These are phyloP conservation scores for Cyphomyrus plagiostoma DNA, from an alignment of 2,113 vertebrate genomes.

Conservation along the genomic window DNA sequence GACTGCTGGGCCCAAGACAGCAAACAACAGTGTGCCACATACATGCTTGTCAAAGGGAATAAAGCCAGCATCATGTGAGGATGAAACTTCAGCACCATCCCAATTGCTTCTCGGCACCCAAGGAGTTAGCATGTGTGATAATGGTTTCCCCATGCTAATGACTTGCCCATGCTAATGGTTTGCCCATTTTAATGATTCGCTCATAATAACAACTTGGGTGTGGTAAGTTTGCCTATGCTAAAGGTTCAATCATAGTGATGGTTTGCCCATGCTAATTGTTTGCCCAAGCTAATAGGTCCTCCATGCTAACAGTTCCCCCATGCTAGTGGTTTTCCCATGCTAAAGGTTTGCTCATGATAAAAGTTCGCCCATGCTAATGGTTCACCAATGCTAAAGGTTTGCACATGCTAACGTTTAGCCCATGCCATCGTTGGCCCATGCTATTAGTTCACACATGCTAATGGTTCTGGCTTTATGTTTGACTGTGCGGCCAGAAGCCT, in stretches of 20 bases:
- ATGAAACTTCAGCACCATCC: not conserved
- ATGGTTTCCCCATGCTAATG: not conserved
- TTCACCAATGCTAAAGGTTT: too few species aligned
- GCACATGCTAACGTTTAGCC: not conserved
- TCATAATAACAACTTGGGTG: not conserved
- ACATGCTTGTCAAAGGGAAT: not conserved
- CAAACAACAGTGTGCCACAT: not conserved
- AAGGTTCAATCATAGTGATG: not conserved
- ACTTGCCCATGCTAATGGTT: not conserved
- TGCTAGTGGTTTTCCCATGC: not conserved
- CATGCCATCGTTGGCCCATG: not conserved
- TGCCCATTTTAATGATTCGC: not conserved
- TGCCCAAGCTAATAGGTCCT: not conserved
- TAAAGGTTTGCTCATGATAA: not conserved
- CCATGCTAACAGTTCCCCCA: not conserved
- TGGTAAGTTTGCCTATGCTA: not conserved
- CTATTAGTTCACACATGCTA: not conserved
- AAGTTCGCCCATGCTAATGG: not conserved
- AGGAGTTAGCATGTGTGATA: not conserved
- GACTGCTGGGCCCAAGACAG: not conserved
- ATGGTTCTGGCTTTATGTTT: not conserved
- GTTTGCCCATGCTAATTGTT: not conserved
- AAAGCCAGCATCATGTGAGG: not conserved
- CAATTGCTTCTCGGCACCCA: not conserved
- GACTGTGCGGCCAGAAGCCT: not conserved